Conservation (phyloP, 2,888 invertebrate species). For the Sphaeridia pumilis region DNA sequence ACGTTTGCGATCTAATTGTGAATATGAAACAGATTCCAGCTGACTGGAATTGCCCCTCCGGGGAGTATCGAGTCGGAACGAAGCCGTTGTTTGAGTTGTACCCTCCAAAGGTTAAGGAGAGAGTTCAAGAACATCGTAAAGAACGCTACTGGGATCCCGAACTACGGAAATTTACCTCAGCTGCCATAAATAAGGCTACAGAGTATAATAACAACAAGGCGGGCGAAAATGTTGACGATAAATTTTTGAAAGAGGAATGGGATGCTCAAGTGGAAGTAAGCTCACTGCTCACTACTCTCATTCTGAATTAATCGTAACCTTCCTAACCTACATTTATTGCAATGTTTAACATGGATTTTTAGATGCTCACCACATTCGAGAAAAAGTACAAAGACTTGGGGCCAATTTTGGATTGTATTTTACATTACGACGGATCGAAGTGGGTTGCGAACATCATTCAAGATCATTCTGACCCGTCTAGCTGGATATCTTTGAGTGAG, state of each 20-base stretch:
- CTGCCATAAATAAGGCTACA: slow-evolving; percentile 46
- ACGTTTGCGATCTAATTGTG: not conserved
- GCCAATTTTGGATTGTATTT: slow-evolving; percentile 82
- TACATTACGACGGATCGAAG: slow-evolving; percentile 74
- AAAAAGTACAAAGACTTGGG: slow-evolving; percentile 80
- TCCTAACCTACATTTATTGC: not conserved
- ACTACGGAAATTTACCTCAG: slow-evolving; percentile 66
- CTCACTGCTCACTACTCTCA: not conserved
- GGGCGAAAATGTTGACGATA: slow-evolving; percentile 50
- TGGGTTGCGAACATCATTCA: slow-evolving; percentile 18
- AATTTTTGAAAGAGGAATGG: slow-evolving; percentile 73
- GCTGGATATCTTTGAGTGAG: slow-evolving; percentile 65
- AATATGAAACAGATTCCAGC: slow-evolving; percentile 55
- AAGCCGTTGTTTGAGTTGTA: slow-evolving; percentile 77
- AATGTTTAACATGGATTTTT: not conserved
- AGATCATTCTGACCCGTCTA: not conserved
- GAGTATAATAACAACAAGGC: slow-evolving; percentile 14
- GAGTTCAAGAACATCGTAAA: slow-evolving; percentile 65
- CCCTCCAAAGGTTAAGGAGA: slow-evolving; percentile 67
- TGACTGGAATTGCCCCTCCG: slow-evolving; percentile 70
- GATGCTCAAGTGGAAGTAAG: slow-evolving; percentile 68
- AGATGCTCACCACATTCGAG: slow-evolving; percentile 57
- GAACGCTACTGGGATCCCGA: slow-evolving; percentile 72
- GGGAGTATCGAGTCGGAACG: slow-evolving; percentile 74
- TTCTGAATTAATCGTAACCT: not conserved